Percentiles rank a stretch among this genome's conserved stretches.
These are phyloP conservation scores for Acanthosepion esculentum DNA, from an alignment of 2,888 invertebrate species.

Conservation along the genomic window DNA sequence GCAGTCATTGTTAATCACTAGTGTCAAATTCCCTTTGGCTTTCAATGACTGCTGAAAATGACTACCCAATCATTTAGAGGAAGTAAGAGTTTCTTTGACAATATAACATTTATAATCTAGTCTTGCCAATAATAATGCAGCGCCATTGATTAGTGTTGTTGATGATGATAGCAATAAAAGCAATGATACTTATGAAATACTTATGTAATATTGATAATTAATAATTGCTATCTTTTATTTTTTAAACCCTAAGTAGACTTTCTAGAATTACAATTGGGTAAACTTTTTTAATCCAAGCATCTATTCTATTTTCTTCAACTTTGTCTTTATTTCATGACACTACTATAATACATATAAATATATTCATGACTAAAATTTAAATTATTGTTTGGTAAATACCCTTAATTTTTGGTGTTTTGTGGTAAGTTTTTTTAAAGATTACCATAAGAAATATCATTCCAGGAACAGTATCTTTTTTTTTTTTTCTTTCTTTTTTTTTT, in stretches of 20 bases:
- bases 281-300: neutral
- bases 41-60: no score
- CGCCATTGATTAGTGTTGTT: neutral
- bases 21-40: no score
- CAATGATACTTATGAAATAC: neutral
- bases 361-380: neutral
- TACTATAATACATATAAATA: neutral
- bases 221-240: conserved; percentile 2
- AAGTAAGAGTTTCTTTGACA: no score
- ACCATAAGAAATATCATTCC: neutral
- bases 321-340: neutral
- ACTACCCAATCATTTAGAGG: no score
- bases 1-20: no score
- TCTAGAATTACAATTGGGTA: neutral
- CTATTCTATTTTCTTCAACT: neutral
- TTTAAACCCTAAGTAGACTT: neutral
- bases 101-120: neutral
- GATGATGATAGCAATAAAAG: neutral
- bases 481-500: neutral
- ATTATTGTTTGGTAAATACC: neutral
- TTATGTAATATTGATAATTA: neutral
- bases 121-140: neutral
- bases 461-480: neutral
- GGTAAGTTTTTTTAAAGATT: neutral
- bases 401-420: neutral